These are phyloP conservation scores for Drosophila hamatofila DNA, from an alignment of 2,888 invertebrate species.

Conservation along the genomic window DNA sequence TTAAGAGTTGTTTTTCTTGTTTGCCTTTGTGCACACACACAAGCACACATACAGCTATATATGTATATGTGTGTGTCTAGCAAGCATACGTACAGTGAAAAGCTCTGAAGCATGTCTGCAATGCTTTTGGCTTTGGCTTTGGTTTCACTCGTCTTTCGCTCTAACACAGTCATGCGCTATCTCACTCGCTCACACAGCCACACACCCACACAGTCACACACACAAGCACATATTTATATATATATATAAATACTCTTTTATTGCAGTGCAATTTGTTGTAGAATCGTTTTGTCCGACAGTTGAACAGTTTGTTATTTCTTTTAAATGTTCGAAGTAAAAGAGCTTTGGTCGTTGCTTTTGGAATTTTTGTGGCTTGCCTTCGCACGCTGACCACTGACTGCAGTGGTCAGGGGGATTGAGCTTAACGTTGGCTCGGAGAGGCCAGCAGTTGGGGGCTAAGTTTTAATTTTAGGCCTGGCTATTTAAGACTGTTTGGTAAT, in stretches of 20 bases:
- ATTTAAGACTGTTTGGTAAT: not conserved
- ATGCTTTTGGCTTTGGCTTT: constrained; percentile 48
- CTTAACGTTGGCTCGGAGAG: constrained; percentile 48
- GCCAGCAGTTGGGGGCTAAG: not conserved
- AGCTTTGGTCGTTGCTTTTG: constrained; percentile 70
- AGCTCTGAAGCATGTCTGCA: constrained; percentile 60
- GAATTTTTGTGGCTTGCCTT: constrained; percentile 76
- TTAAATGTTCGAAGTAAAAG: constrained; percentile 81
- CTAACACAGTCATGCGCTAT: constrained; percentile 16
- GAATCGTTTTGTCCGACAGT: constrained; percentile 83
- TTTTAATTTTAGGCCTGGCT: constrained; percentile 8
- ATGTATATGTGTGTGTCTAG: not conserved
- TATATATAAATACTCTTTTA: constrained; percentile 66
- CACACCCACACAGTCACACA: constrained; percentile 19
- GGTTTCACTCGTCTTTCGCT: constrained; percentile 31
- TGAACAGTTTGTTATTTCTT: constrained; percentile 81
- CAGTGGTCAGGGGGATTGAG: constrained; percentile 56
- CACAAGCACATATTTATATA: constrained; percentile 13
- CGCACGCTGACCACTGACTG: constrained; percentile 49
- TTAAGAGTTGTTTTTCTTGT: constrained; percentile 73
- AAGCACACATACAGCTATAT: constrained; percentile 14
- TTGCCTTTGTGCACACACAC: constrained; percentile 26
- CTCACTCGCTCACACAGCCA: constrained; percentile 25
- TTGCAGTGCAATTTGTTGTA: constrained; percentile 83
- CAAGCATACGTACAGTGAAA: constrained; percentile 35